These are phyloP conservation scores for Deroplatys truncata DNA, from an alignment of 2,888 invertebrate genomes.

Conservation along the genomic window DNA sequence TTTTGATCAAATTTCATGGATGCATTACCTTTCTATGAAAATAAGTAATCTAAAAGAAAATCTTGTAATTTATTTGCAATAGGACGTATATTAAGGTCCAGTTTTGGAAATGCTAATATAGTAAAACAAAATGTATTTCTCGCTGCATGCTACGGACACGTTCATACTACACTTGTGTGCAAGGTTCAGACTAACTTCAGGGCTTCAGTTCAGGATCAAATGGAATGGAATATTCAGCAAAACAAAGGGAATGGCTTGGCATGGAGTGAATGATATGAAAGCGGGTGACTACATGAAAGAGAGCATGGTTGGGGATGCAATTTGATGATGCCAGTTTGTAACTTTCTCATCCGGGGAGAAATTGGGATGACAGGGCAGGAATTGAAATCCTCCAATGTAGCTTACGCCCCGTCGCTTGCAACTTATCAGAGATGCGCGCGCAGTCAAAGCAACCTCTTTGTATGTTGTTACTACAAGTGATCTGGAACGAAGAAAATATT, in stretches of 20 bases:
- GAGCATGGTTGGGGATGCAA: neutral
- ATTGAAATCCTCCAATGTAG: neutral
- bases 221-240: neutral
- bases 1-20: too few species aligned
- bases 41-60: too few species aligned
- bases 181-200: too few species aligned
- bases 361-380: conserved; percentile 10
- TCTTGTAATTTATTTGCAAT: too few species aligned
- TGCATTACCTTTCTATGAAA: too few species aligned
- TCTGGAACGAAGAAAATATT: too few species aligned
- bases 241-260: neutral
- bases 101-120: too few species aligned
- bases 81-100: too few species aligned
- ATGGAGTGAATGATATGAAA: neutral
- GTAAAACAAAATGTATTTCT: too few species aligned
- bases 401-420: conserved; percentile 2
- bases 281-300: neutral
- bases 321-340: neutral
- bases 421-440: neutral
- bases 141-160: too few species aligned
- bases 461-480: too few species aligned
- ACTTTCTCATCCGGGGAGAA: neutral
- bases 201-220: neutral
- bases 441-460: neutral
- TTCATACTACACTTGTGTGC: too few species aligned